Percentiles rank a stretch among this genome's conserved stretches.
Conservation (phyloP, 2,797 vertebrate genomes). For the Rhadinocentrus ornatus region DNA sequence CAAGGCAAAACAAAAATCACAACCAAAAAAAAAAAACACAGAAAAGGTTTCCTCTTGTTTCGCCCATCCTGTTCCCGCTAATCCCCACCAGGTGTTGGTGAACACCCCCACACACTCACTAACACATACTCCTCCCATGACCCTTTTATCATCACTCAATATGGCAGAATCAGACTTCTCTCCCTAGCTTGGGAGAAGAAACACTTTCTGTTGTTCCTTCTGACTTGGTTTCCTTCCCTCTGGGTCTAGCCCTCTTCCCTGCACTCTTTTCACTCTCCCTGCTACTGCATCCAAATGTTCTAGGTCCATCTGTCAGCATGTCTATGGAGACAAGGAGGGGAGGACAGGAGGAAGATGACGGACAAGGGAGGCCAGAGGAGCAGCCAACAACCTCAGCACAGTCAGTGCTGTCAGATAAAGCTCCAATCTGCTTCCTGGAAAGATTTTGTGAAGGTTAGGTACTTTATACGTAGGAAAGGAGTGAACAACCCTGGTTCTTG, state of each 20-base stretch:
- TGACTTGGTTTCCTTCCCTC: slow-evolving; percentile 31
- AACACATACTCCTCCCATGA: background rate
- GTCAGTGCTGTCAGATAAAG: slow-evolving; percentile 23
- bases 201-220: slow-evolving; percentile 37
- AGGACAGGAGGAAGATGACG: slow-evolving; percentile 49
- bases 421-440: slow-evolving; percentile 34
- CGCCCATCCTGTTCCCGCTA: slow-evolving; percentile 48
- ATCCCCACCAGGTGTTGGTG: slow-evolving; percentile 76
- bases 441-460: slow-evolving; percentile 19
- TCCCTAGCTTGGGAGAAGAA: slow-evolving; percentile 8
- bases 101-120: slow-evolving; percentile 12
- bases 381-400: slow-evolving; percentile 36
- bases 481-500: background rate
- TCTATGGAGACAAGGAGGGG: slow-evolving; percentile 31
- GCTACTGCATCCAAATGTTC: slow-evolving; percentile 60
- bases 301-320: slow-evolving; percentile 69
- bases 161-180: slow-evolving; percentile 26
- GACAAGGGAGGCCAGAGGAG: slow-evolving; percentile 52
- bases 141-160: slow-evolving; percentile 21
- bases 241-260: slow-evolving; percentile 19
- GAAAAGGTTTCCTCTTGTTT: slow-evolving; percentile 40
- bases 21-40: slow-evolving; percentile 6
- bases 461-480: slow-evolving; percentile 5
- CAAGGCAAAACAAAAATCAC: slow-evolving; percentile 25
- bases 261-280: slow-evolving; percentile 25